These are phyloP conservation scores for Nothoprocta pentlandii DNA, from an alignment of 2,113 vertebrate genomes.

Conservation along the genomic window DNA sequence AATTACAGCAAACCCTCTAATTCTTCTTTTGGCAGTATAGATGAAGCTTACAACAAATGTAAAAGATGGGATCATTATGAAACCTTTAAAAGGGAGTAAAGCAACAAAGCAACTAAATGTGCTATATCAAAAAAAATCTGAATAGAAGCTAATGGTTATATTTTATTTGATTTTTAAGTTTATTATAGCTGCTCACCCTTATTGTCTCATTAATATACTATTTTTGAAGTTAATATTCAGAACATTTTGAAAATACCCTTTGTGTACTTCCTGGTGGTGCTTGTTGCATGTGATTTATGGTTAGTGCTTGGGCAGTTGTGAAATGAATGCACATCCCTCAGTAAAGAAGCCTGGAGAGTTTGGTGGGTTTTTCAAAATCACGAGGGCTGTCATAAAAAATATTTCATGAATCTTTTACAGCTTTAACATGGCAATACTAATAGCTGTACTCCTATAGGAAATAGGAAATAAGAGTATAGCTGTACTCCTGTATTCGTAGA, in stretches of 20 bases:
- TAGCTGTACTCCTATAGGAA: slow-evolving; percentile 37
- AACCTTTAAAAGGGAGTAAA: slow-evolving; percentile 77
- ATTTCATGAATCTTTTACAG: slow-evolving; percentile 55
- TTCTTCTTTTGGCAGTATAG: slow-evolving; percentile 78
- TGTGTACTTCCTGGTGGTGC: slow-evolving; percentile 72
- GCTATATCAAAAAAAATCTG: slow-evolving; percentile 60
- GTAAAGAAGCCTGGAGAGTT: slow-evolving; percentile 69
- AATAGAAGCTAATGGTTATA: slow-evolving; percentile 73
- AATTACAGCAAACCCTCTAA: slow-evolving; percentile 77
- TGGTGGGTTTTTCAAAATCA: slow-evolving; percentile 64
- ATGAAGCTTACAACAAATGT: slow-evolving; percentile 72
- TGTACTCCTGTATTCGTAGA: slow-evolving; percentile 35
- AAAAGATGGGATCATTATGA: slow-evolving; percentile 66
- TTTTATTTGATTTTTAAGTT: slow-evolving; percentile 75
- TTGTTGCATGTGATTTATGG: slow-evolving; percentile 78
- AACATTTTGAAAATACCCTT: slow-evolving; percentile 70
- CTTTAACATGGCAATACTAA: slow-evolving; percentile 13
- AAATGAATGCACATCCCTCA: slow-evolving; percentile 82
- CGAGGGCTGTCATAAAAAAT: slow-evolving; percentile 66
- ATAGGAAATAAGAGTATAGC: not conserved
- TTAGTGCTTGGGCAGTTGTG: slow-evolving; percentile 76
- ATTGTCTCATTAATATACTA: slow-evolving; percentile 73
- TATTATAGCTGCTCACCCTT: slow-evolving; percentile 76
- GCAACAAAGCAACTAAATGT: slow-evolving; percentile 74
- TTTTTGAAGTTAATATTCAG: slow-evolving; percentile 77